phyloP scores from a whole-genome alignment of 2,888 invertebrate genomes.

The Pyrochroa serraticornis region DNA sequence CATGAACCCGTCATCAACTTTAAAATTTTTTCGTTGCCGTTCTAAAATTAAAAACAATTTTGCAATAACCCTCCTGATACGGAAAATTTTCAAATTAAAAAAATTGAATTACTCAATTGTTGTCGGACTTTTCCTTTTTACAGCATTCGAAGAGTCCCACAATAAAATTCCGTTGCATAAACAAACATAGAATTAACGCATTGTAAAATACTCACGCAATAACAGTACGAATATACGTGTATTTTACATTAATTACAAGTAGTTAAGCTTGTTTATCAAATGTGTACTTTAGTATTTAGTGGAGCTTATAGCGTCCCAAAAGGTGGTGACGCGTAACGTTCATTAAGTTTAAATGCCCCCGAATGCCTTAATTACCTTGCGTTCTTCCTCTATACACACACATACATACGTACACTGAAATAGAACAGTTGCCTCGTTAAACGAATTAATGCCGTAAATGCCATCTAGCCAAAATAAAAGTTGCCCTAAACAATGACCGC shows the following conservation, averaged over 20 bases:
- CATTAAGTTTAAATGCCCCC: constrained; percentile 38
- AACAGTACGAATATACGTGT: constrained; percentile 3
- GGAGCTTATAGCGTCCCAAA: constrained; percentile 27
- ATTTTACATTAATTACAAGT: constrained; percentile 23
- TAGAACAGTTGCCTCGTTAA: constrained; percentile 32
- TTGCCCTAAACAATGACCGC: too few species aligned
- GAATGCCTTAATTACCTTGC: constrained; percentile 31
- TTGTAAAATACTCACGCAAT: constrained; percentile 11
- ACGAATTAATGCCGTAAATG: constrained; percentile 31
- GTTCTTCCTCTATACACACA: constrained; percentile 24
- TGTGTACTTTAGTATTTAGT: constrained; percentile 27
- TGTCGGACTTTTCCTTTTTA: too few species aligned
- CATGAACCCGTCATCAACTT: too few species aligned
- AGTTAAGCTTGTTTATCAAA: constrained; percentile 27
- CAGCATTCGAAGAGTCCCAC: too few species aligned
- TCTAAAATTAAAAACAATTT: too few species aligned
- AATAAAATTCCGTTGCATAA: neutral
- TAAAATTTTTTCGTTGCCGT: too few species aligned
- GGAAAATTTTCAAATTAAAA: too few species aligned
- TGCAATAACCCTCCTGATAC: too few species aligned
- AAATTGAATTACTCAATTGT: too few species aligned
- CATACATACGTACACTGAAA: constrained; percentile 16
- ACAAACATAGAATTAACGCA: constrained; percentile 7
- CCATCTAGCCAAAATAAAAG: constrained; percentile 22
- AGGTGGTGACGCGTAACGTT: constrained; percentile 38